Base-by-base conservation (phyloP, 2,888 invertebrate species). In the Hybos culiciformis region DNA sequence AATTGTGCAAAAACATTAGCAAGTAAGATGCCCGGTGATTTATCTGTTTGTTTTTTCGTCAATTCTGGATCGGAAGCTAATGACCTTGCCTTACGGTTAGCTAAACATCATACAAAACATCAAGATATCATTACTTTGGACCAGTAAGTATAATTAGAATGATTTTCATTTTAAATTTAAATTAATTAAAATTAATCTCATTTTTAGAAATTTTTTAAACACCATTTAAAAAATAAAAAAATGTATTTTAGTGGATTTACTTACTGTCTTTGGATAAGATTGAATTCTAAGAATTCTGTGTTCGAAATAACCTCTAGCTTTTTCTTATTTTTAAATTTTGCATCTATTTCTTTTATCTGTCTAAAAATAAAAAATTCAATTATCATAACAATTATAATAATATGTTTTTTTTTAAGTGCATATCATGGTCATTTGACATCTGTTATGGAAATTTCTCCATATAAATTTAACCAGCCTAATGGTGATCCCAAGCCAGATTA, bases 21-120 rank as follows among this genome's bases (percentile, higher is more conserved):
- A 14, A 75, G 75, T 44, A 82, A 87, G 4, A 72, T 98, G 67
- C 97, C 97, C 0, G 49, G 55, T 1, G 78, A 81, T 43, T 70
- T 98, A 29, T 85, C 86, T 15, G 88, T 94, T 5, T 93, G 94
- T 58, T 97, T 85, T 70, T 84, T 97, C 62, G 93, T 94, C 43
- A 98, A 98, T 69, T 98, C 97, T 1, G 98, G 97, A 9, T 97
- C 96, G 6, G 98, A 98, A 69, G 97, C 97, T 8, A 98, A 97
- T 65, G 98, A 98, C 70, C 74, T 98, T 54, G 98, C 98, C 0
- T 66, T 98, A 32, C 77, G 96, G 46, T 70, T 98, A 47, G 92
- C 96, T 1, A 74, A 83, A 48, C 80, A 87, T 42, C 85, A 92
- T 63, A 96, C 96, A 2, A 81, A 83, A 56, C 80, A 83, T 50